phyloP scores from a whole-genome alignment of 2,113 vertebrate genomes.

The Numenius arquata region DNA sequence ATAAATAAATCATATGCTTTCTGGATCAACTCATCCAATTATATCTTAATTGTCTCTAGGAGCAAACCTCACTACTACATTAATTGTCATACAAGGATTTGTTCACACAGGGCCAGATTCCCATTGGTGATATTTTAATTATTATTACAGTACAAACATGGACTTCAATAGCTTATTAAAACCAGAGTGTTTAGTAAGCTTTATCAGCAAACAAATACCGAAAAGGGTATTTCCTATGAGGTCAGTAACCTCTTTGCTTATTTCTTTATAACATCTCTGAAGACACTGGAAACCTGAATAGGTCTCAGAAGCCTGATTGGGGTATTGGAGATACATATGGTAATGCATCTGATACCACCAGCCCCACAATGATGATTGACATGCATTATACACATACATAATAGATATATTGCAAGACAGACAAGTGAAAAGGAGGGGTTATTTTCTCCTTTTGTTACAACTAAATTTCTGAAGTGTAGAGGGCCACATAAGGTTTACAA shows the following conservation, averaged over 20 bases:
- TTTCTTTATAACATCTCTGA: not conserved
- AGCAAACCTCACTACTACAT: constrained; percentile 44
- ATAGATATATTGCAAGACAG: not conserved
- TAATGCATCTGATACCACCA: not conserved
- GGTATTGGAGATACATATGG: not conserved
- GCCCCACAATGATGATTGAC: not conserved
- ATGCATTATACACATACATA: not conserved
- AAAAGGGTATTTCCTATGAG: not conserved
- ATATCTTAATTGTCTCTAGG: constrained; percentile 62
- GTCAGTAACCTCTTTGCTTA: not conserved
- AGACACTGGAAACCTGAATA: not conserved
- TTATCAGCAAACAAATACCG: not conserved
- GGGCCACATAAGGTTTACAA: not conserved
- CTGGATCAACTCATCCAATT: constrained; percentile 61
- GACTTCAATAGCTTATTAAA: not conserved
- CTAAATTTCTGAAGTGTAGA: not conserved
- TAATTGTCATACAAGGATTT: constrained; percentile 51
- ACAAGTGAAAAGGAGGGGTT: not conserved
- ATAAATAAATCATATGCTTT: constrained; percentile 65
- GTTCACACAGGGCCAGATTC: not conserved
- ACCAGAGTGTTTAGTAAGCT: not conserved
- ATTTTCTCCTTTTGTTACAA: not conserved
- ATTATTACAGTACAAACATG: constrained; percentile 2
- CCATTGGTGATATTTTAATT: constrained; percentile 16
- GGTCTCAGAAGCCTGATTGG: not conserved